These are phyloP conservation scores for Dreissena polymorpha DNA, from an alignment of 1,140 invertebrate species.

Conservation along the genomic window DNA sequence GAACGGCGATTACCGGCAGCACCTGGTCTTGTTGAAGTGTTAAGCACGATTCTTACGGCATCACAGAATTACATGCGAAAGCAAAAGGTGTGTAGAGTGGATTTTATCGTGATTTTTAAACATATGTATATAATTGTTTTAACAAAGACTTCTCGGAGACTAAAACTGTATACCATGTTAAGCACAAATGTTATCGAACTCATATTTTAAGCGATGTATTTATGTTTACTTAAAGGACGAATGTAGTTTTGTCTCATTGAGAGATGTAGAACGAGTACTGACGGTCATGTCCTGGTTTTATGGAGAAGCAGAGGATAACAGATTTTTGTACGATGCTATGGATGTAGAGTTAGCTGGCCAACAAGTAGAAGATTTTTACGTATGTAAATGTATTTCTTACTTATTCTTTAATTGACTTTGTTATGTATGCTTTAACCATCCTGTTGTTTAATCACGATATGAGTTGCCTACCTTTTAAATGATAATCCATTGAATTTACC, in stretches of 20 bases:
- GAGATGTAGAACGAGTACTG: conserved; percentile 71
- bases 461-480: too few species aligned
- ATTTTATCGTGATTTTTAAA: background rate
- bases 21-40: conserved; percentile 13
- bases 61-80: conserved; percentile 73
- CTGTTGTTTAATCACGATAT: too few species aligned
- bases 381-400: too few species aligned
- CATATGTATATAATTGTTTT: background rate
- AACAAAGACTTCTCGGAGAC: too few species aligned
- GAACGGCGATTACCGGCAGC: too few species aligned
- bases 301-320: conserved; percentile 21
- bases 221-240: conserved; percentile 65
- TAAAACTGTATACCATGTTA: too few species aligned
- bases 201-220: background rate
- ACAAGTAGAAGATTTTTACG: too few species aligned
- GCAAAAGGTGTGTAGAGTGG: conserved; percentile 59
- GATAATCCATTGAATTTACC: too few species aligned
- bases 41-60: conserved; percentile 61
- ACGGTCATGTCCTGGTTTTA: conserved; percentile 70
- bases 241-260: conserved; percentile 76
- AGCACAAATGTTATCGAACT: too few species aligned
- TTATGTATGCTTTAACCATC: too few species aligned
- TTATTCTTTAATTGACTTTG: too few species aligned
- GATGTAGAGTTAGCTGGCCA: background rate
- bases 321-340: conserved; percentile 47